phyloP scores from a whole-genome alignment of 2,113 vertebrate genomes.

The Eonycteris spelaea region DNA sequence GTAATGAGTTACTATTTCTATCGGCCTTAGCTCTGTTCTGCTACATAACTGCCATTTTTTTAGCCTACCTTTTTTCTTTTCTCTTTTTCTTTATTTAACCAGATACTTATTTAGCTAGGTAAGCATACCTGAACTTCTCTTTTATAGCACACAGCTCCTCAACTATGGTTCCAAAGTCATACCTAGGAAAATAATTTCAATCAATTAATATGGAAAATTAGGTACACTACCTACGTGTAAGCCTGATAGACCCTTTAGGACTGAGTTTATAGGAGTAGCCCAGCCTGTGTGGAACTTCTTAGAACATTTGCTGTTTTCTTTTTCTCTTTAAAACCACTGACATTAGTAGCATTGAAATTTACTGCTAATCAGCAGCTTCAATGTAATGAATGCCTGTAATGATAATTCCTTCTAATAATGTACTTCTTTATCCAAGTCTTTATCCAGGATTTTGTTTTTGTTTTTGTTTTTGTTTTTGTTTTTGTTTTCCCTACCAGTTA shows the following conservation, averaged over 20 bases:
- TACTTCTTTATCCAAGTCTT: constrained; percentile 69
- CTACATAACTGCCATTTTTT: neutral
- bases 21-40: neutral
- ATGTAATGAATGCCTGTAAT: constrained; percentile 62
- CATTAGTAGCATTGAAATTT: neutral
- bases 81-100: neutral
- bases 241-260: neutral
- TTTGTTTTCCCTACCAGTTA: no score
- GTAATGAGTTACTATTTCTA: neutral
- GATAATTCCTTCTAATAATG: constrained; percentile 69
- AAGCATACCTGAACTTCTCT: neutral
- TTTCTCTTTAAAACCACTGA: neutral
- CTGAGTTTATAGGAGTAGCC: neutral
- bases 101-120: neutral
- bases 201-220: neutral
- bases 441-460: neutral
- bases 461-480: no score
- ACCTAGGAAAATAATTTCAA: neutral
- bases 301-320: neutral
- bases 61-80: neutral
- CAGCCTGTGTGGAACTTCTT: neutral
- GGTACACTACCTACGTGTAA: neutral
- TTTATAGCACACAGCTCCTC: neutral
- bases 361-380: constrained; percentile 54
- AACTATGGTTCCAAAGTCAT: neutral